Percentiles rank a stretch among this genome's conserved stretches.
phyloP scores from a whole-genome alignment of 2,797 vertebrate species.

The Cryptoblepharus egeriae region DNA sequence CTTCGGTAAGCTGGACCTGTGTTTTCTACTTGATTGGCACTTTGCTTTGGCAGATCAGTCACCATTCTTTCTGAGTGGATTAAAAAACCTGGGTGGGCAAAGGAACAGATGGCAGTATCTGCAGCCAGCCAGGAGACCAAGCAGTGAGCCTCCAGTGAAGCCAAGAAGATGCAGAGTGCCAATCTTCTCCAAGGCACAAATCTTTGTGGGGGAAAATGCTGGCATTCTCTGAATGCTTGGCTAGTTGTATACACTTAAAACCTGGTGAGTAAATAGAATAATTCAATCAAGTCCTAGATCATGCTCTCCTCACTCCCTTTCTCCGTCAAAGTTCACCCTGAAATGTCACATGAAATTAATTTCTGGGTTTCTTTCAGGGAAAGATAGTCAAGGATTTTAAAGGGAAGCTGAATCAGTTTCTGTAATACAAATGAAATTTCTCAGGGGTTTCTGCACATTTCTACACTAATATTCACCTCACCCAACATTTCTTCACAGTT shows the following conservation, averaged over 20 bases:
- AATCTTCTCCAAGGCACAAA: background rate
- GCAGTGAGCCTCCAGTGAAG: rapidly evolving
- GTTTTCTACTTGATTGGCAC: background rate
- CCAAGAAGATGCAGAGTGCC: background rate
- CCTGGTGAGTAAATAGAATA: background rate
- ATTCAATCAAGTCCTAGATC: background rate
- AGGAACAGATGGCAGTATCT: constrained; percentile 2
- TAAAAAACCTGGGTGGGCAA: background rate
- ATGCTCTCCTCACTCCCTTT: background rate
- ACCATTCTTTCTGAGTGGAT: rapidly evolving
- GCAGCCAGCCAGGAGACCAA: rapidly evolving
- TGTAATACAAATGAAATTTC: no score
- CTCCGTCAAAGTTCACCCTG: no score
- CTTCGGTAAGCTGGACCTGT: background rate
- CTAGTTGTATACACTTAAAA: background rate
- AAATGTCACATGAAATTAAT: no score
- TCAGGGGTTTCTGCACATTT: background rate
- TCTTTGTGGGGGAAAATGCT: rapidly evolving
- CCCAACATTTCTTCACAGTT: background rate
- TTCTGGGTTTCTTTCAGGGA: background rate
- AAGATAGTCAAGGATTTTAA: no score
- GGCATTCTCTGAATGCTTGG: rapidly evolving
- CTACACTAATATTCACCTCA: background rate
- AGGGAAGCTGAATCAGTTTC: no score
- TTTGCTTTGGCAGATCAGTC: background rate